Evolutionary conservation across 2,888 invertebrate species (phyloP).

Genomic region (Gymnoscelis rufifasciata): DNA sequence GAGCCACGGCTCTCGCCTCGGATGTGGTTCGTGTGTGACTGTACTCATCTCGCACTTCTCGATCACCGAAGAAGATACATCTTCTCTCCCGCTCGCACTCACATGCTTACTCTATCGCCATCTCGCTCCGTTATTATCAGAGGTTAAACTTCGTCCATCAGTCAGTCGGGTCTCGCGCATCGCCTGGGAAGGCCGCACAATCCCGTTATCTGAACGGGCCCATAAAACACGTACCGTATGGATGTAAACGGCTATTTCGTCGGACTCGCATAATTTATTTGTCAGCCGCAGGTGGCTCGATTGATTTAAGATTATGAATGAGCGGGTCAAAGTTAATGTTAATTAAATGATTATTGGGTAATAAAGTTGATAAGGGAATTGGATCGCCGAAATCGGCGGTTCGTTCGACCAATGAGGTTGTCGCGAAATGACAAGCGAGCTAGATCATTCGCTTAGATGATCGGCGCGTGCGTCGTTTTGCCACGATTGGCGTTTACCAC

Average conservation of each 20-base stretch:
- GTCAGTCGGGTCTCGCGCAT: conserved; percentile 72
- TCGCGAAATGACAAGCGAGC: conserved; percentile 73
- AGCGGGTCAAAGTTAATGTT: conserved; percentile 56
- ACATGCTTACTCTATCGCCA: conserved; percentile 34
- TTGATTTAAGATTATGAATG: conserved; percentile 37
- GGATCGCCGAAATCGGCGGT: conserved; percentile 52
- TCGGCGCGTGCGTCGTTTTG: conserved; percentile 56
- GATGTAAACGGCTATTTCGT: conserved; percentile 52
- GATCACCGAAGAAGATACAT: conserved; percentile 77
- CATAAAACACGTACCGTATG: conserved; percentile 66
- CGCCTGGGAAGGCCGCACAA: conserved; percentile 65
- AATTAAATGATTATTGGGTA: conserved; percentile 29
- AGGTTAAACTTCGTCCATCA: conserved; percentile 74
- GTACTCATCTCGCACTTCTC: conserved; percentile 77
- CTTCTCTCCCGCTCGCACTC: conserved; percentile 49
- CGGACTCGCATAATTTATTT: conserved; percentile 58
- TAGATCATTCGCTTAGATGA: conserved; percentile 77
- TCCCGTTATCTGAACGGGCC: conserved; percentile 60
- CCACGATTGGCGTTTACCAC: conserved; percentile 68
- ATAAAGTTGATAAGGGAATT: conserved; percentile 48
- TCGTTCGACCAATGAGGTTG: conserved; percentile 66
- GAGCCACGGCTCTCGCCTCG: conserved; percentile 66
- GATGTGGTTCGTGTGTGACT: conserved; percentile 77
- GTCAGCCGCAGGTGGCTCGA: conserved; percentile 48
- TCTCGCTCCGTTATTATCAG: conserved; percentile 75